phyloP scores from a whole-genome alignment of 37 sponge, comb jelly and placozoan genomes.

The Chondrosia reniformis region DNA sequence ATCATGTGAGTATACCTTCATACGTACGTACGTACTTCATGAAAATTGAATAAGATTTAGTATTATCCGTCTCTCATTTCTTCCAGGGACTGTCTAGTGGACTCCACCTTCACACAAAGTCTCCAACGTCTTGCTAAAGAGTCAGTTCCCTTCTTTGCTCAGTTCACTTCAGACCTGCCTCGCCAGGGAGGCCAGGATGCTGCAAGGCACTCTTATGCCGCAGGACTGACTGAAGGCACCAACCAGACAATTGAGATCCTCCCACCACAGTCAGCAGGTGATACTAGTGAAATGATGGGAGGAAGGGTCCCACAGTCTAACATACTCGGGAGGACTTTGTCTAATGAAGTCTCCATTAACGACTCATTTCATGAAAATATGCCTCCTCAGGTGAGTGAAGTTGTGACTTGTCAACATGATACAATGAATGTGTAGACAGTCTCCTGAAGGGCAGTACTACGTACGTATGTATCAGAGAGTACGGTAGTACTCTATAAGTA shows the following conservation, averaged over 20 bases:
- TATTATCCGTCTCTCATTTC: too few relatives aligned
- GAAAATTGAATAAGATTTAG: too few relatives aligned
- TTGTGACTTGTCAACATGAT: too few relatives aligned
- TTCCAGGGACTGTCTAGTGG: slow-evolving; percentile 68
- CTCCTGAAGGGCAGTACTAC: too few relatives aligned
- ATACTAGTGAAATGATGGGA: neutral
- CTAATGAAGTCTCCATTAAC: too few relatives aligned
- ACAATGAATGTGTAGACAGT: too few relatives aligned
- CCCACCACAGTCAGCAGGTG: neutral
- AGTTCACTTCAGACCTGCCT: slow-evolving; percentile 35
- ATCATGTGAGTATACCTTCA: slow-evolving; percentile 31
- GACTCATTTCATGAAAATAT: too few relatives aligned
- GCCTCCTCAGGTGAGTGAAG: too few relatives aligned
- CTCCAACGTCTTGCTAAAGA: slow-evolving; percentile 59
- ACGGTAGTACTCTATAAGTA: too few relatives aligned
- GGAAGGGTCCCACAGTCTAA: neutral
- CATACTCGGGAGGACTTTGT: neutral
- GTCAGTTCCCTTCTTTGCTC: slow-evolving; percentile 81
- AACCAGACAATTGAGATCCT: too few relatives aligned
- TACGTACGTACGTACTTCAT: too few relatives aligned
- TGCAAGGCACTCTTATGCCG: slow-evolving; percentile 35
- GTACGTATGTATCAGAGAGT: too few relatives aligned
- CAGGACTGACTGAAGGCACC: slow-evolving; percentile 13
- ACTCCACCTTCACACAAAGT: slow-evolving; percentile 61
- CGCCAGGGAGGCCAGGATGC: slow-evolving; percentile 5